Evolutionary conservation across 2,888 invertebrate species (phyloP).

Genomic region (Trachelus troglodyta): DNA sequence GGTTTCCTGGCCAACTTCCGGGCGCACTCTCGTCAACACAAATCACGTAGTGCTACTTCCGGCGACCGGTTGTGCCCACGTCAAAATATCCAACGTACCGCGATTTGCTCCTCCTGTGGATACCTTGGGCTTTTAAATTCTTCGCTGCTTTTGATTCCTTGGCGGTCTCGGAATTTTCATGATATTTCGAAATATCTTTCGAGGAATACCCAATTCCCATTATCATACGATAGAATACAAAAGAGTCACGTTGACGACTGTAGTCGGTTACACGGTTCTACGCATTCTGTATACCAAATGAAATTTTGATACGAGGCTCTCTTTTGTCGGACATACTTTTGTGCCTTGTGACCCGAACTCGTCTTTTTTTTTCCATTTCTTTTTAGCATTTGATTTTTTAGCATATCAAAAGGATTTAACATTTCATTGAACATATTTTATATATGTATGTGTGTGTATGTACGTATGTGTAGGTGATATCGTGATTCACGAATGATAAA

Average conservation of each 20-base stretch:
- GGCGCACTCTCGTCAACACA: slow-evolving; percentile 45
- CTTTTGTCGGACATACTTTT: background rate
- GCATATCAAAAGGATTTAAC: background rate
- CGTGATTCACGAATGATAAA: slow-evolving; percentile 40
- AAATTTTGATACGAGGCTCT: background rate
- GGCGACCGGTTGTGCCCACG: slow-evolving; percentile 25
- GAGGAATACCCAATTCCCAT: background rate
- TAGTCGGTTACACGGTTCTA: background rate
- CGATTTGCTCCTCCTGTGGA: background rate
- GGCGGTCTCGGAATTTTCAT: background rate
- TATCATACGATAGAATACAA: background rate
- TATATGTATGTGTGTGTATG: too few species aligned
- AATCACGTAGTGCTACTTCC: slow-evolving; percentile 50
- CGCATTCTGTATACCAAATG: background rate
- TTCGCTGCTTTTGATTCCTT: background rate
- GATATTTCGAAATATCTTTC: background rate
- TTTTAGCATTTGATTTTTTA: background rate
- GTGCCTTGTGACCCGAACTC: background rate
- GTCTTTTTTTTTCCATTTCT: background rate
- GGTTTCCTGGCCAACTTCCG: slow-evolving; percentile 49
- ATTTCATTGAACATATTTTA: background rate
- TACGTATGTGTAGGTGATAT: slow-evolving; percentile 6
- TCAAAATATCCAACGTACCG: background rate
- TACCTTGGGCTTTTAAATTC: background rate
- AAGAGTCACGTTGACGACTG: background rate